Evolutionary conservation across 2,888 invertebrate genomes (phyloP).

Genomic region (Phorcus lineatus): DNA sequence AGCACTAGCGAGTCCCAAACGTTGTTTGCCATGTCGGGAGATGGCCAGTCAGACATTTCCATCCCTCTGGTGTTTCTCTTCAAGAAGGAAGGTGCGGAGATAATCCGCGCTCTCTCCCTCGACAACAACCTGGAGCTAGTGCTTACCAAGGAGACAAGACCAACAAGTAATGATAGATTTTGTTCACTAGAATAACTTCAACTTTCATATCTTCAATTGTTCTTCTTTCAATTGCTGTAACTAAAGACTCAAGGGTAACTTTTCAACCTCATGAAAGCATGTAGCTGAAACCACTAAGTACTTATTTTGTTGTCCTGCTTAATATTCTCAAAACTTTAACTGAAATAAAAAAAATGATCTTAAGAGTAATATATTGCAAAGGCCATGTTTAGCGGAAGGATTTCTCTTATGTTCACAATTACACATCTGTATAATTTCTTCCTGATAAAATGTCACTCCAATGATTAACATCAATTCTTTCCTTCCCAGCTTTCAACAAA

Average conservation of each 20-base stretch:
- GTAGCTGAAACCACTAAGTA: too few species aligned
- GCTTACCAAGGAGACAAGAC: slow-evolving; percentile 43
- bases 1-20: slow-evolving; percentile 86
- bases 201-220: too few species aligned
- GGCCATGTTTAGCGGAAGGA: too few species aligned
- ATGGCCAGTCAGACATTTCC: slow-evolving; percentile 87
- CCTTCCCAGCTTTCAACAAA: background rate
- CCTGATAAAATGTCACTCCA: background rate
- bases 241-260: too few species aligned
- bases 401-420: background rate
- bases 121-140: slow-evolving; percentile 79
- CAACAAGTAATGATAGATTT: slow-evolving; percentile 41
- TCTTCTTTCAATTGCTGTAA: too few species aligned
- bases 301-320: too few species aligned
- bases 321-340: too few species aligned
- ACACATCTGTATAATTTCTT: background rate
- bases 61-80: slow-evolving; percentile 95
- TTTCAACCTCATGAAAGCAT: too few species aligned
- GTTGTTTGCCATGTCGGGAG: slow-evolving; percentile 97
- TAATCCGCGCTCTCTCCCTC: slow-evolving; percentile 80
- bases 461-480: background rate
- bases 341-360: too few species aligned
- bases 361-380: too few species aligned
- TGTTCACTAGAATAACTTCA: too few species aligned
- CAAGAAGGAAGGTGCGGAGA: slow-evolving; percentile 83